Evolutionary conservation across 2,888 invertebrate species (phyloP).

Genomic region (Cartodere bifasciata): DNA sequence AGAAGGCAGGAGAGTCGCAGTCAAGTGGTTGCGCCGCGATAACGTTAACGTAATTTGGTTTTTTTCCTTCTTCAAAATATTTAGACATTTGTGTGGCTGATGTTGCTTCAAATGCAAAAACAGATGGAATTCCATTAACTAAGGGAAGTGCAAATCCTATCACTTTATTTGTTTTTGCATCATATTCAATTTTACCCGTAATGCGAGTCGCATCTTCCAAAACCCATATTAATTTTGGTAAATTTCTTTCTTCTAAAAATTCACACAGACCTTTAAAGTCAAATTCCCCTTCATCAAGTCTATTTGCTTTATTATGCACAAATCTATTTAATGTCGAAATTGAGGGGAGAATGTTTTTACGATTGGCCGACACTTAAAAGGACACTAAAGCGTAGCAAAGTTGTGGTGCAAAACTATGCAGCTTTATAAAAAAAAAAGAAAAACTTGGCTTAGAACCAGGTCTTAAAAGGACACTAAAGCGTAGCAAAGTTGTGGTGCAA

Average conservation of each 20-base stretch:
- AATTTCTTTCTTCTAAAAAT: conserved; percentile 11
- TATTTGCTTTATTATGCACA: conserved; percentile 3
- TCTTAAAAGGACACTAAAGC: too few relatives aligned
- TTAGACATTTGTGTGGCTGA: conserved; percentile 14
- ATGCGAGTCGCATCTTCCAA: conserved; percentile 17
- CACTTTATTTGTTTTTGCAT: conserved; percentile 16
- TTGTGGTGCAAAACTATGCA: too few relatives aligned
- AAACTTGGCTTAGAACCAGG: too few relatives aligned
- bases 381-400: too few relatives aligned
- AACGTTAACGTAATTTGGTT: conserved; percentile 15
- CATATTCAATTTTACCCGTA: conserved; percentile 17
- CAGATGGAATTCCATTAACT: conserved; percentile 14
- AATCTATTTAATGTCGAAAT: conserved; percentile 12
- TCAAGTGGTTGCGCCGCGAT: conserved; percentile 16
- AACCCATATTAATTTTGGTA: conserved; percentile 16
- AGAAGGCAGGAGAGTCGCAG: conserved; percentile 18
- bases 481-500: too few relatives aligned
- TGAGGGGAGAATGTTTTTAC: conserved; percentile 12
- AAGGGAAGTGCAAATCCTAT: conserved; percentile 18
- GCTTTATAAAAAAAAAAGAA: too few relatives aligned
- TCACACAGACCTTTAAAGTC: conserved; percentile 11
- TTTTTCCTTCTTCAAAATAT: conserved; percentile 12
- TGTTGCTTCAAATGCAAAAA: conserved; percentile 13
- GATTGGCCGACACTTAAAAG: too few relatives aligned
- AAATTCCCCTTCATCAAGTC: conserved; percentile 12